phyloP scores from a whole-genome alignment of 2,797 vertebrate genomes.

The Sebastolobus altivelis region DNA sequence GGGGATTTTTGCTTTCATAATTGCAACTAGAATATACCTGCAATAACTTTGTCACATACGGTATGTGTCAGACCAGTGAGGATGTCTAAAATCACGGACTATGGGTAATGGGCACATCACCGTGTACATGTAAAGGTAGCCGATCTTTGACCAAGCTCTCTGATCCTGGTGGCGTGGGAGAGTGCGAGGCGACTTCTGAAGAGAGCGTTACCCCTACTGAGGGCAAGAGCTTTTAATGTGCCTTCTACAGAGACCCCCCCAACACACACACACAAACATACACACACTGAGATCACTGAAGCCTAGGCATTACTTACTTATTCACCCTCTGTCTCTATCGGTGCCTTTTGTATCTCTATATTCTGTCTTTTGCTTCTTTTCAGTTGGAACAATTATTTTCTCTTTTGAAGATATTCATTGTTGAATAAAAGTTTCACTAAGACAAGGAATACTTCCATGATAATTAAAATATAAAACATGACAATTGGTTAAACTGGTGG shows the following conservation, averaged over 20 bases:
- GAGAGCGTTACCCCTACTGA: constrained; percentile 35
- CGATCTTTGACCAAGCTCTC: constrained; percentile 35
- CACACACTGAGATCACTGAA: constrained; percentile 31
- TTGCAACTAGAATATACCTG: neutral
- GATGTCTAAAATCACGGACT: neutral
- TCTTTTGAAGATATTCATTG: constrained; percentile 6
- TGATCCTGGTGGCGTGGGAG: constrained; percentile 49
- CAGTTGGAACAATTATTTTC: constrained; percentile 11
- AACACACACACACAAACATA: neutral
- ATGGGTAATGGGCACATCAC: constrained; percentile 13
- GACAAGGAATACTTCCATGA: constrained; percentile 13
- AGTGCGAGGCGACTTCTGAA: constrained; percentile 40
- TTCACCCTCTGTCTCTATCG: constrained; percentile 7
- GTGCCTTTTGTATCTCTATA: neutral
- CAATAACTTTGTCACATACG: neutral
- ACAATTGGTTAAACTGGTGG: constrained; percentile 38
- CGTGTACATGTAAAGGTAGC: constrained; percentile 33
- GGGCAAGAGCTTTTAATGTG: constrained; percentile 43
- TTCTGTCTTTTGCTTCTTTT: neutral
- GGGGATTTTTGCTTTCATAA: neutral
- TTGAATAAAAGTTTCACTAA: constrained; percentile 21
- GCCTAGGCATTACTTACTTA: constrained; percentile 18
- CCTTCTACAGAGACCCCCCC: constrained; percentile 14
- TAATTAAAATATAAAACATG: constrained; percentile 51
- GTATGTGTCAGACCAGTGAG: neutral